Percentiles rank a stretch among this genome's conserved stretches.
These are phyloP conservation scores for Hoplodrina ambigua DNA, from an alignment of 2,888 invertebrate species.

Conservation along the genomic window DNA sequence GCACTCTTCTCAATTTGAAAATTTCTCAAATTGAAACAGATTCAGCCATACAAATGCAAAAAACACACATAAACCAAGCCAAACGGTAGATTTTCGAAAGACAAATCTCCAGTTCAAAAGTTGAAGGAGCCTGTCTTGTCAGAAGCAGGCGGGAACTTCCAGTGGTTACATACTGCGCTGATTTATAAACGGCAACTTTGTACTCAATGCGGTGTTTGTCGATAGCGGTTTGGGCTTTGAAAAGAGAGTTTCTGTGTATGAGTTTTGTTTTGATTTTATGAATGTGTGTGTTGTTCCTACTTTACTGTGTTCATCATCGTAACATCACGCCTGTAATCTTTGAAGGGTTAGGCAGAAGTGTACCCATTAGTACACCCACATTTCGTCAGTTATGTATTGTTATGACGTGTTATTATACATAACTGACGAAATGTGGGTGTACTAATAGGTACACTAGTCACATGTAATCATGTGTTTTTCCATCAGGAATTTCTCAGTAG, in stretches of 20 bases:
- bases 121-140: conserved; percentile 57
- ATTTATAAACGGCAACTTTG: conserved; percentile 55
- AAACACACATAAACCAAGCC: conserved; percentile 37
- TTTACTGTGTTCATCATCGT: background rate
- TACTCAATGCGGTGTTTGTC: conserved; percentile 48
- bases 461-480: too few relatives aligned
- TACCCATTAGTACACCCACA: too few relatives aligned
- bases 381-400: too few relatives aligned
- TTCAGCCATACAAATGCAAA: conserved; percentile 21
- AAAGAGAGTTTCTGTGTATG: conserved; percentile 13
- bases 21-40: conserved; percentile 17
- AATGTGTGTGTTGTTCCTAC: conserved; percentile 2
- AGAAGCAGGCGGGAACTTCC: conserved; percentile 49
- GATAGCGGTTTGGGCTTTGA: conserved; percentile 30
- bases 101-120: conserved; percentile 59
- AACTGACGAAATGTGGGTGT: too few relatives aligned
- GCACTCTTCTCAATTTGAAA: background rate
- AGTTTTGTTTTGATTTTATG: conserved; percentile 15
- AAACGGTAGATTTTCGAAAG: conserved; percentile 48
- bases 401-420: too few relatives aligned
- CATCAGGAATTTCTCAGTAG: too few relatives aligned
- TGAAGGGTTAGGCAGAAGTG: too few relatives aligned
- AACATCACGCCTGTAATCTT: too few relatives aligned
- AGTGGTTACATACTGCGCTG: conserved; percentile 53
- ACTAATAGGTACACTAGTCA: too few relatives aligned